Base-by-base conservation (phyloP, 1,140 invertebrate genomes). In the Macrocentrus cingulum region DNA sequence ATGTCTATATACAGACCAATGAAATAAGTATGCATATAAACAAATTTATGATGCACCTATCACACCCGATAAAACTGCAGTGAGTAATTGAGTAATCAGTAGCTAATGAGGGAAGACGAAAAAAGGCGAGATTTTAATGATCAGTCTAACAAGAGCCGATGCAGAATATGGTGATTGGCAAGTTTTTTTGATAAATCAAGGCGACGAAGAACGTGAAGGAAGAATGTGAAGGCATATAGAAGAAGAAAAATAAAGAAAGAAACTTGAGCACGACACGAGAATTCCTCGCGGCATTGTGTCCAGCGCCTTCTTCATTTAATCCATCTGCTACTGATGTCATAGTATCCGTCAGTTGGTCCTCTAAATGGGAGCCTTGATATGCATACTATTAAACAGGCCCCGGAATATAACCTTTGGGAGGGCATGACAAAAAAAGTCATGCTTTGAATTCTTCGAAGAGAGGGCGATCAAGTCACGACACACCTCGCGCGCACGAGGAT, bases 41-140 rank as follows among this genome's bases (percentile, higher is more conserved):
- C n/a, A n/a, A n/a, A n/a, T n/a, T n/a, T n/a, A n/a, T n/a, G n/a
- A n/a, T n/a, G n/a, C n/a, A n/a, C n/a, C 36, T 15, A 39, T 39
- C 36, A 39, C 36, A 39, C 20, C 11, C 2, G 16, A 49, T 15
- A 11, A 49, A 49, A n/a, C n/a, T n/a, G 29, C n/a, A 11, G 29
- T 56, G 25, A 54, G 44, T 57, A 57, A 57, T 57, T 57, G 55
- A 57, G 55, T 57, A 46, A 57, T 57, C 55, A 41, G 25, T n/a
- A 4, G 25, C 4, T 22, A 36, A 36, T 13, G 19, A 36, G 11
- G 13, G n/a, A 56, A 6, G 32, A 34, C 9, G 22, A 15, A n/a
- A n/a, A n/a, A 29, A 32, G 55, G 55, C 37, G 55, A 39, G 45
- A 57, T 57, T 49, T 57, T 57, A 57, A 57, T 57, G 46, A 50